These are phyloP conservation scores for Fregata magnificens DNA, from an alignment of 2,113 vertebrate species.

Conservation along the genomic window DNA sequence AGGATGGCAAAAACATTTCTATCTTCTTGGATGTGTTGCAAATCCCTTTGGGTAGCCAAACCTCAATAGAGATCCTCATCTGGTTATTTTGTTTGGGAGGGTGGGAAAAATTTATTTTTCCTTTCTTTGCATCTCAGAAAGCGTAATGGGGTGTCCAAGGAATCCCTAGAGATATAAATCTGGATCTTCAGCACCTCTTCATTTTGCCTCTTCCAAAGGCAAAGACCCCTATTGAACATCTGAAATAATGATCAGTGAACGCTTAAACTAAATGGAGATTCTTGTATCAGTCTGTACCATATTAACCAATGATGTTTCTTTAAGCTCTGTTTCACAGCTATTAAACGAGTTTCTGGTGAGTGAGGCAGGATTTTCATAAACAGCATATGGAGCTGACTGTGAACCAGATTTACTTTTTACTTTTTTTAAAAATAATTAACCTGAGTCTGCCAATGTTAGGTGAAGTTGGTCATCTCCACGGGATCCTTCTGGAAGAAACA, in stretches of 20 bases:
- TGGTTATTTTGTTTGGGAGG: neutral
- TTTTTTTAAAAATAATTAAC: neutral
- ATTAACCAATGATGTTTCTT: constrained; percentile 22
- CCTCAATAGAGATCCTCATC: neutral
- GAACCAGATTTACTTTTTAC: neutral
- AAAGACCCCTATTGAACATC: neutral
- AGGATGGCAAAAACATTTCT: neutral
- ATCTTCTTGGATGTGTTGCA: neutral
- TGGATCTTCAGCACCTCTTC: neutral
- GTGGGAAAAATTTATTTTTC: neutral
- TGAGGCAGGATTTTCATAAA: neutral
- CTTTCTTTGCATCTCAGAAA: neutral
- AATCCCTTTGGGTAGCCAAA: neutral
- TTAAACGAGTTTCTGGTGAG: neutral
- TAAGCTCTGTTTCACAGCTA: neutral
- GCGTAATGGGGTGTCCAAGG: neutral
- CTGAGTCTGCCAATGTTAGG: constrained; percentile 13
- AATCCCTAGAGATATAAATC: neutral
- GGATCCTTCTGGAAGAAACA: neutral
- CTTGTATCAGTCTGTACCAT: neutral
- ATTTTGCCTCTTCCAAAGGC: neutral
- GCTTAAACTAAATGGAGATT: neutral
- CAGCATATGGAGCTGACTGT: neutral
- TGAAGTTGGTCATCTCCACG: neutral
- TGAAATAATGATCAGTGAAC: neutral